These are phyloP conservation scores for Cheilosia scutellata DNA, from an alignment of 2,888 invertebrate genomes.

Conservation along the genomic window DNA sequence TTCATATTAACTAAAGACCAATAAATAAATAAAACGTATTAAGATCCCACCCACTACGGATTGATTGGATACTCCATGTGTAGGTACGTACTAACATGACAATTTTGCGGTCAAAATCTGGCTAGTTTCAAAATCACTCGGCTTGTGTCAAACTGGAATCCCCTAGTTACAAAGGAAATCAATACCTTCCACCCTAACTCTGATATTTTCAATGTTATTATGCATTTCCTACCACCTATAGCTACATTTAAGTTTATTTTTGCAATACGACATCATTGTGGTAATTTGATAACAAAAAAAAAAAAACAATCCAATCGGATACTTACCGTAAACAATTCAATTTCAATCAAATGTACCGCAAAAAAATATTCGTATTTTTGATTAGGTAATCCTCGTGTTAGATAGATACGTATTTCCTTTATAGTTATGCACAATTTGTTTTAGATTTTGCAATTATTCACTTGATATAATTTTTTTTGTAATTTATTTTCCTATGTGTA, in stretches of 20 bases:
- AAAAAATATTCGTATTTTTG: conserved; percentile 32
- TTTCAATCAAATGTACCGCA: conserved; percentile 58
- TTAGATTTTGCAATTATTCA: conserved; percentile 7
- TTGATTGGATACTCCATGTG: no score
- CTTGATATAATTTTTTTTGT: neutral
- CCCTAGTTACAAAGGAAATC: conserved; percentile 46
- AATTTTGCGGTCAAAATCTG: conserved; percentile 46
- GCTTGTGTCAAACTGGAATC: conserved; percentile 28
- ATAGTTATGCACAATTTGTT: conserved; percentile 6
- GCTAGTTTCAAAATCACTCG: conserved; percentile 26
- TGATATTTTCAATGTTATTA: conserved; percentile 65
- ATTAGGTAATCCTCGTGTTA: conserved; percentile 60
- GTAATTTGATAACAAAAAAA: conserved; percentile 50
- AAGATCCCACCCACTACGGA: neutral
- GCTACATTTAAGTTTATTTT: conserved; percentile 8
- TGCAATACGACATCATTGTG: conserved; percentile 71
- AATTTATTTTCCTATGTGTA: neutral
- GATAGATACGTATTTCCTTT: conserved; percentile 8
- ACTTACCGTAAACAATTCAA: conserved; percentile 64
- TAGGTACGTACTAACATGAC: neutral
- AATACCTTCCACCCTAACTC: conserved; percentile 35
- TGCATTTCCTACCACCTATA: conserved; percentile 7
- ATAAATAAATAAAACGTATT: neutral
- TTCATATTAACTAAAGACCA: neutral
- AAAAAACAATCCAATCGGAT: conserved; percentile 13